phyloP scores from a whole-genome alignment of 2,113 vertebrate genomes.

The Galeopterus variegatus region DNA sequence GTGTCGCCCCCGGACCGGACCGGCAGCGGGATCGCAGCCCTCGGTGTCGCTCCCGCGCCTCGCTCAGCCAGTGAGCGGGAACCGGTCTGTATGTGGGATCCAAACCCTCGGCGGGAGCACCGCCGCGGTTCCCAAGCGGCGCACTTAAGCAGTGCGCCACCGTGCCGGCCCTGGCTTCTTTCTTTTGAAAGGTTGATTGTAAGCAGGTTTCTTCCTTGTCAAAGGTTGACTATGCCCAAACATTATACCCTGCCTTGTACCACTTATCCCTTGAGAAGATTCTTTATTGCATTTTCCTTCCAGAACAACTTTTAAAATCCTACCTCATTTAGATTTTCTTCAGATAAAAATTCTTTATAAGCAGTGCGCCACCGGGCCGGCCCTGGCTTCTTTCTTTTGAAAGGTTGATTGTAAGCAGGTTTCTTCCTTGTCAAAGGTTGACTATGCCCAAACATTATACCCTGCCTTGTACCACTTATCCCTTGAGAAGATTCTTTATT shows the following conservation, averaged over 20 bases:
- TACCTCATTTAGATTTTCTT: conserved; percentile 45
- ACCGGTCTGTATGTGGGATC: too few species aligned
- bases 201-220: background rate
- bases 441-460: background rate
- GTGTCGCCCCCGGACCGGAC: too few species aligned
- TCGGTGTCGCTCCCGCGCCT: too few species aligned
- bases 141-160: too few species aligned
- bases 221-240: background rate
- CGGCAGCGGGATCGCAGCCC: too few species aligned
- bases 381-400: too few species aligned
- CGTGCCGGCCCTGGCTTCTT: too few species aligned
- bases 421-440: background rate
- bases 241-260: background rate
- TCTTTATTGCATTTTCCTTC: conserved; percentile 51
- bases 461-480: background rate
- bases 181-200: too few species aligned
- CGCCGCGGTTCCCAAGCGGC: too few species aligned
- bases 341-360: conserved; percentile 44
- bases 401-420: background rate
- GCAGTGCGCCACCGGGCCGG: too few species aligned
- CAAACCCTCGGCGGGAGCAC: too few species aligned
- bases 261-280: background rate
- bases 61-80: too few species aligned
- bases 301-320: background rate
- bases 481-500: conserved; percentile 44